Conservation (phyloP, 2,888 invertebrate genomes). For the Elegia similella region DNA sequence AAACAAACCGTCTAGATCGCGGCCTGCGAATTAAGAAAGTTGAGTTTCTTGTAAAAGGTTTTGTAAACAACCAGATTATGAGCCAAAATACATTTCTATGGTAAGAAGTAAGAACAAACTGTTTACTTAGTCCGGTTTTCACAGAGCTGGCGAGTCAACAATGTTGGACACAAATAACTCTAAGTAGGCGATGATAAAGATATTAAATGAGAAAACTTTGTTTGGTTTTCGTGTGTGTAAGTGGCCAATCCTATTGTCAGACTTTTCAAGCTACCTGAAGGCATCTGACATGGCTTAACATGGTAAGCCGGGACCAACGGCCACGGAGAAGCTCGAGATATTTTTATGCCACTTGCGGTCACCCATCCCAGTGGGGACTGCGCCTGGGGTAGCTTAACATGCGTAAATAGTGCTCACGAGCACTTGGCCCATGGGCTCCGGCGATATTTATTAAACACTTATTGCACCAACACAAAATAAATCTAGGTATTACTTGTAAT, state of each 20-base stretch:
- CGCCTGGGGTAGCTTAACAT: no score
- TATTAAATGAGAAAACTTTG: slow-evolving; percentile 1
- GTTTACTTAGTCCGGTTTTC: slow-evolving; percentile 16
- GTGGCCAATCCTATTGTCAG: no score
- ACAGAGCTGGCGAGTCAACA: background rate
- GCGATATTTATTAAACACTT: slow-evolving; percentile 3
- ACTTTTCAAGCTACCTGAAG: no score
- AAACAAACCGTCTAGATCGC: background rate
- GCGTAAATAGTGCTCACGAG: no score
- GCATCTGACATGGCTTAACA: no score
- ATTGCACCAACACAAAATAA: background rate
- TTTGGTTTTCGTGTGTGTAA: no score
- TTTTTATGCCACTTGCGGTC: no score
- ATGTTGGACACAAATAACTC: slow-evolving; percentile 4
- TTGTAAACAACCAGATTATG: slow-evolving; percentile 12
- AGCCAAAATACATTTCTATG: background rate
- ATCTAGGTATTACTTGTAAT: background rate
- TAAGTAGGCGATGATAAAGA: slow-evolving; percentile 2
- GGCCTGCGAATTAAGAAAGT: slow-evolving; percentile 12
- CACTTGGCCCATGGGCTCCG: no score
- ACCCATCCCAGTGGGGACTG: no score
- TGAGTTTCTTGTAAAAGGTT: slow-evolving; percentile 4
- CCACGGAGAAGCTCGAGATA: no score
- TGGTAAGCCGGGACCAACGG: no score
- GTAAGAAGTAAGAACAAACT: slow-evolving; percentile 10